These are phyloP conservation scores for Rhabdomys pumilio DNA, from an alignment of 2,797 vertebrate species.

Conservation along the genomic window DNA sequence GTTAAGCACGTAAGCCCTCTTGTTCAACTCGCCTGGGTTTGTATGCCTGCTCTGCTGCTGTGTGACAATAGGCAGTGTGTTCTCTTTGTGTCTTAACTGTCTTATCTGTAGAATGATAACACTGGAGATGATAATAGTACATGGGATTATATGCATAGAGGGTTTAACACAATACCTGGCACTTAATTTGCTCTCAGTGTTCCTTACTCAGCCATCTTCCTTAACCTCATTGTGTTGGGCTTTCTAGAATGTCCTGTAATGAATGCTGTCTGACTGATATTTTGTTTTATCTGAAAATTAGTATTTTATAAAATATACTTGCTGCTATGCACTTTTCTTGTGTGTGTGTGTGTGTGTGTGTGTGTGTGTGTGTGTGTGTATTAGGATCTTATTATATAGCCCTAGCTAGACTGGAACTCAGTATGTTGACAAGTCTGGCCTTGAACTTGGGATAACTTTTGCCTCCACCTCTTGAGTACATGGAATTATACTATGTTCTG, in stretches of 20 bases:
- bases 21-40: constrained; percentile 39
- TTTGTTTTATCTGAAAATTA: constrained; percentile 65
- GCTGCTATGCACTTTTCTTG: constrained; percentile 3
- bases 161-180: constrained; percentile 21
- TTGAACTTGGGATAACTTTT: neutral
- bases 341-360: neutral
- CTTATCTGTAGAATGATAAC: neutral
- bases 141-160: constrained; percentile 5
- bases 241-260: neutral
- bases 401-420: neutral
- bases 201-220: constrained; percentile 31
- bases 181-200: neutral
- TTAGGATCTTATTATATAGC: neutral
- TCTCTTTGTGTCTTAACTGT: constrained; percentile 52
- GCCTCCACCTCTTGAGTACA: neutral
- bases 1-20: neutral
- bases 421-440: neutral
- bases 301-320: constrained; percentile 31
- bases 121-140: neutral
- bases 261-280: neutral
- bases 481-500: neutral
- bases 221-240: neutral
- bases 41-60: neutral
- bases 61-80: neutral
- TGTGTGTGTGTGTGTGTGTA: neutral